Conservation (phyloP, 2,113 vertebrate species). For the Corythornis madagascariensis region DNA sequence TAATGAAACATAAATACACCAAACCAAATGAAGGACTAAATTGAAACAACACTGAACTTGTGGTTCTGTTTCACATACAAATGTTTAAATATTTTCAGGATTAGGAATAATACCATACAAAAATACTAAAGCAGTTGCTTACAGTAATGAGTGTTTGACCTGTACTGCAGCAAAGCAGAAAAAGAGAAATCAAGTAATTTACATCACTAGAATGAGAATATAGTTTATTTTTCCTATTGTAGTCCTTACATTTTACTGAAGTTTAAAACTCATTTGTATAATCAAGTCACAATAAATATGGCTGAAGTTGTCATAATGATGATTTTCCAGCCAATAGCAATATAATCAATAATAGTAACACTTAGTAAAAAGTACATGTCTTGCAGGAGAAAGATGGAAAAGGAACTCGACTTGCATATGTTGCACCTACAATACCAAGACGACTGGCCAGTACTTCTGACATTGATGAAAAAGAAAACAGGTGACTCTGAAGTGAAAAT, state of each 20-base stretch:
- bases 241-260: background rate
- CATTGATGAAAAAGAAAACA: slow-evolving; percentile 97
- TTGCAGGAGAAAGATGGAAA: slow-evolving; percentile 92
- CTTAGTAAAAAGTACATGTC: background rate
- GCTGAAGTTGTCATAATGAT: background rate
- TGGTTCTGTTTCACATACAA: background rate
- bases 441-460: slow-evolving; percentile 94
- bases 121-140: background rate
- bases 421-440: slow-evolving; percentile 93
- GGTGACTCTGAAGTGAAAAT: slow-evolving; percentile 67
- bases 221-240: background rate
- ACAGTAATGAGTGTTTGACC: background rate
- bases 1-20: background rate
- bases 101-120: background rate
- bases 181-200: background rate
- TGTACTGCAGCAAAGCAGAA: background rate
- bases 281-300: background rate
- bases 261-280: background rate
- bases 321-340: background rate
- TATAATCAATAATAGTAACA: background rate
- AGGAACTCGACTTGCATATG: slow-evolving; percentile 90
- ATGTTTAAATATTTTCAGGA: background rate
- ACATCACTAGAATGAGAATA: background rate
- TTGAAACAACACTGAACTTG: background rate
- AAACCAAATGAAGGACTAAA: background rate